Evolutionary conservation across 2,113 vertebrate species (phyloP), one percentile per base, ranked within the genome.

Genomic region (Calidris pygmaea): DNA sequence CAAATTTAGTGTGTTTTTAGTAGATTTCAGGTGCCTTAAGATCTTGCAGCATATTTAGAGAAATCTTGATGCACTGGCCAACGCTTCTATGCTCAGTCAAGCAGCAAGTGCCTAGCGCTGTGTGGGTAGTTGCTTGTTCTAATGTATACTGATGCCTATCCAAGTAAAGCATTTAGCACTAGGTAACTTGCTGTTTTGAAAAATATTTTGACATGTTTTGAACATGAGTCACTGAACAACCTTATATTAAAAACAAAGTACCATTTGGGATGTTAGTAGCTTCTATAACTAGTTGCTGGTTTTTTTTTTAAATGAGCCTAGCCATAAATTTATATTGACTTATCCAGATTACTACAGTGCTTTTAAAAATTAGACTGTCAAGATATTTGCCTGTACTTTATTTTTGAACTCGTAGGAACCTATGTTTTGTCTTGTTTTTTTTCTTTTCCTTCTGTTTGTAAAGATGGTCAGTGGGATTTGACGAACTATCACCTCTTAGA

Each of bases 401-500:
- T 29, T 34, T 79, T 43, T 84, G 34, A 55, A 17, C 26, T 71
- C 13, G 73, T 35, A 89, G 58, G 43, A 89, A 65, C 18, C 24
- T 59, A 4, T 67, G 16, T 29, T 70, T 52, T 87, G 26, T 21
- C 62, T 22, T 73, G 9, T 8, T 41, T 66, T 39, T 39, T 23
- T 75, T 23, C 22, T 48, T 65, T 86, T 62, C 16, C 48, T 86
- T 73, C n/a, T 94, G 74, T 52, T 90, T 91, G 85, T 93, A n/a
- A 97, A 99, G 99, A 99, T 75, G 99, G 99, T 59, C 99, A 99
- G 96, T 99, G 99, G 99, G 99, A 99, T 96, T 97, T 99, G 97
- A 99, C 98, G 22, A 99, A 99, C 97, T 99, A 99, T 95, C 99
- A 99, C 93, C 98, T 99, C 91, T 89, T 99, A 50, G 99, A 99